A percentile compares a stretch with the other conserved stretches of the same genome.
phyloP scores from a whole-genome alignment of 1,140 invertebrate genomes.

The Drosophila parvula region DNA sequence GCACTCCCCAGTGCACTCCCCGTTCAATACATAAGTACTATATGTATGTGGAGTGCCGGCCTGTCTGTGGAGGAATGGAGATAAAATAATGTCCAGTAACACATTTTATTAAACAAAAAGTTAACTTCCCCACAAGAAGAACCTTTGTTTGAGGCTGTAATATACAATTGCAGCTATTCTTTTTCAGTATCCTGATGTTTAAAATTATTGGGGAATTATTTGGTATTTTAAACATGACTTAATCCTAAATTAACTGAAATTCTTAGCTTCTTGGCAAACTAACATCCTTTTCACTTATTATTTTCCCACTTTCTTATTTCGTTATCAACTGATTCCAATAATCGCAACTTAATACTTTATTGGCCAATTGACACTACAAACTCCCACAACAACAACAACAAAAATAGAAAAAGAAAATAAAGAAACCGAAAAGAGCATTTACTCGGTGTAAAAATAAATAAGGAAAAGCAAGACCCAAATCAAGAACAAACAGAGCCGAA shows the following conservation, averaged over 20 bases:
- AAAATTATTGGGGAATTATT: no score
- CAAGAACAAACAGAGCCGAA: constrained; percentile 39
- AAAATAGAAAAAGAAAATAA: not conserved
- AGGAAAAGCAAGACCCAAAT: constrained; percentile 15
- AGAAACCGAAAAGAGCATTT: constrained; percentile 12
- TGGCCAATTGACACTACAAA: constrained; percentile 39
- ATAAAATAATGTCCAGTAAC: not conserved
- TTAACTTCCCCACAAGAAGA: no score
- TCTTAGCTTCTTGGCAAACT: no score
- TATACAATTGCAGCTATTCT: no score
- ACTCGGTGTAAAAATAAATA: constrained; percentile 6
- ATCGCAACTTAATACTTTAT: constrained; percentile 39
- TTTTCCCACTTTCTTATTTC: not conserved
- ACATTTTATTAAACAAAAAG: not conserved
- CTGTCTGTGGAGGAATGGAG: constrained; percentile 7
- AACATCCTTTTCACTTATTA: not conserved
- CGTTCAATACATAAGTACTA: no score
- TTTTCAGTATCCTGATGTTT: no score
- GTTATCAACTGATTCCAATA: not conserved
- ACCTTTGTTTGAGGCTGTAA: no score
- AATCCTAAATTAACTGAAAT: no score
- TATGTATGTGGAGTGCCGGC: constrained; percentile 3
- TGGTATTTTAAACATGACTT: no score
- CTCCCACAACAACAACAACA: not conserved
- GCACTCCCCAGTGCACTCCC: constrained; percentile 18